Evolutionary conservation across 2,888 invertebrate genomes (phyloP).

Genomic region (Melolontha melolontha): DNA sequence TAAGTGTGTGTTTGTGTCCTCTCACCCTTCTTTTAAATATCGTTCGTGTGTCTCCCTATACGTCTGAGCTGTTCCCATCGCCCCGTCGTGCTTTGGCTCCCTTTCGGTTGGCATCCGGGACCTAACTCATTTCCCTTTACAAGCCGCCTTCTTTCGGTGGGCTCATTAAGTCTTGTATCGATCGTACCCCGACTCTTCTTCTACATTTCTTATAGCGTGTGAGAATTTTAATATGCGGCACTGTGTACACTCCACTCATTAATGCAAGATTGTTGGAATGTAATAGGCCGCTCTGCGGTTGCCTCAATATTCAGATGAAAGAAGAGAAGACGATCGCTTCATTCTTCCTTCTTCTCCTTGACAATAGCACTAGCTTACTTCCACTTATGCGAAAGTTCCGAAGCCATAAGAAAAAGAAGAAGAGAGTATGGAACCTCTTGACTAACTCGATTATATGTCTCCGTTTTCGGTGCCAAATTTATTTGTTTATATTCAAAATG

Average conservation of each 20-base stretch:
- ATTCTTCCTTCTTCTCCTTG: conserved; percentile 25
- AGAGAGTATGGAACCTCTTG: conserved; percentile 7
- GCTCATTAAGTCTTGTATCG: conserved; percentile 63
- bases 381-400: neutral
- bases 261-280: conserved; percentile 62
- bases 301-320: conserved; percentile 36
- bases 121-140: conserved; percentile 54
- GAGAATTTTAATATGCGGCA: conserved; percentile 65
- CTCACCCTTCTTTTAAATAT: conserved; percentile 51
- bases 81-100: conserved; percentile 27
- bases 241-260: conserved; percentile 62
- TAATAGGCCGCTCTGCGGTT: conserved; percentile 52
- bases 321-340: conserved; percentile 23
- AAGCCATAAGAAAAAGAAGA: conserved; percentile 2
- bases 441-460: conserved; percentile 32
- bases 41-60: conserved; percentile 45
- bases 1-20: conserved; percentile 46
- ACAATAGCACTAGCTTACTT: conserved; percentile 18
- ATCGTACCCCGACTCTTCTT: conserved; percentile 58
- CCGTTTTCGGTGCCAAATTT: conserved; percentile 30
- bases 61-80: conserved; percentile 8
- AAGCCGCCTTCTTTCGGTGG: conserved; percentile 63
- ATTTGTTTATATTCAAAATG: conserved; percentile 35
- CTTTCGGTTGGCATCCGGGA: conserved; percentile 36
- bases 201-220: conserved; percentile 61